phyloP scores from a whole-genome alignment of 2,797 vertebrate genomes.

The Emydoidea blandingii region DNA sequence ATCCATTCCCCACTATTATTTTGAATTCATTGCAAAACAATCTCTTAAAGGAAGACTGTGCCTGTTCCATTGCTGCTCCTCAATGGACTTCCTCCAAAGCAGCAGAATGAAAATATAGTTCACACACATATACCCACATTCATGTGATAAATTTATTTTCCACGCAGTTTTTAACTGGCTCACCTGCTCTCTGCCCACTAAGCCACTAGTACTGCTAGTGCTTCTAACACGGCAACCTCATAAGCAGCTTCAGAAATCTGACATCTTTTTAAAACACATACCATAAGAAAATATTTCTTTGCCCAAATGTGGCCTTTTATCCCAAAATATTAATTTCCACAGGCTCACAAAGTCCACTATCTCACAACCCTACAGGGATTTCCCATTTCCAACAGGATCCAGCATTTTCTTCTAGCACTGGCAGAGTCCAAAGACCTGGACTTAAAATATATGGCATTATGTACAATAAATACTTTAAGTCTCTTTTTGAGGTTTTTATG shows the following conservation, averaged over 20 bases:
- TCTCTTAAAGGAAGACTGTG: neutral
- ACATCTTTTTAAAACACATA: neutral
- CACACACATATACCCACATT: neutral
- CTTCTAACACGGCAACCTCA: neutral
- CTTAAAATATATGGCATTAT: neutral
- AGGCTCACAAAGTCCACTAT: neutral
- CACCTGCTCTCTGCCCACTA: neutral
- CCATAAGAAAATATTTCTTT: neutral
- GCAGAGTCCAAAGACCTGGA: neutral
- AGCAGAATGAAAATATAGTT: neutral
- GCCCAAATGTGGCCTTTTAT: neutral
- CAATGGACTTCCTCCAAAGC: neutral
- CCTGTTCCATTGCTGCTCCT: neutral
- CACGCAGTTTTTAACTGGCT: neutral
- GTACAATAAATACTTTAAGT: neutral
- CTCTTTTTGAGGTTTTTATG: neutral
- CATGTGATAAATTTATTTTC: neutral
- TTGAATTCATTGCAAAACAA: neutral
- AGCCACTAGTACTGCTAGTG: neutral
- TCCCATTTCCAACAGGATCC: neutral
- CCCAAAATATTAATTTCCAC: neutral
- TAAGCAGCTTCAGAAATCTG: neutral
- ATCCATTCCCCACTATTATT: rapidly evolving
- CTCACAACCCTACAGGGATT: neutral
- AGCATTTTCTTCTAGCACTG: neutral